These are phyloP conservation scores for Saccostrea glomerata DNA, from an alignment of 1,140 invertebrate genomes.

Conservation along the genomic window DNA sequence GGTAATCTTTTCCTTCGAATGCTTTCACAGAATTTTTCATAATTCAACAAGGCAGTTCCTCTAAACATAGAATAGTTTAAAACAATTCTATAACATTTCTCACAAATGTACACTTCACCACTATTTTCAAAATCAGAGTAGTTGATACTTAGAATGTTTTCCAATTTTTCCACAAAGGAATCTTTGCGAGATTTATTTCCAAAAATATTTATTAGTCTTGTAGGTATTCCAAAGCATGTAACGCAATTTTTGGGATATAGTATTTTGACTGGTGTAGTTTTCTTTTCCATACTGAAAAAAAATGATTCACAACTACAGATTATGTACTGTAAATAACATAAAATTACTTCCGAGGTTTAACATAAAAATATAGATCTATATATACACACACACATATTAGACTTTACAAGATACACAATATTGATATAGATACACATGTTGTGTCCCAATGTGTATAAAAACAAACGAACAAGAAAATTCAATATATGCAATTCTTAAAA, in stretches of 20 bases:
- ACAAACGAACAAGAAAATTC: too few species aligned
- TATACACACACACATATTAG: too few species aligned
- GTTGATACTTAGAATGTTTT: neutral
- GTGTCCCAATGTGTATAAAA: too few species aligned
- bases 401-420: too few species aligned
- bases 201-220: neutral
- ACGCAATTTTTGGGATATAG: neutral
- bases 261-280: constrained; percentile 8
- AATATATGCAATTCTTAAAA: too few species aligned
- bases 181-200: neutral
- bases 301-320: too few species aligned
- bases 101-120: neutral
- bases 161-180: neutral
- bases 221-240: neutral
- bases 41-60: neutral
- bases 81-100: neutral
- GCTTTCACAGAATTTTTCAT: neutral
- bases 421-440: too few species aligned
- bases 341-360: too few species aligned
- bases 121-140: neutral
- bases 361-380: too few species aligned
- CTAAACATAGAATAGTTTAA: constrained; percentile 6
- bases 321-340: too few species aligned
- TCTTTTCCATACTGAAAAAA: neutral
- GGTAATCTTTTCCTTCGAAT: constrained; percentile 16